Conservation (phyloP, 1,140 invertebrate genomes). For the Aphelenchoides avenae region DNA sequence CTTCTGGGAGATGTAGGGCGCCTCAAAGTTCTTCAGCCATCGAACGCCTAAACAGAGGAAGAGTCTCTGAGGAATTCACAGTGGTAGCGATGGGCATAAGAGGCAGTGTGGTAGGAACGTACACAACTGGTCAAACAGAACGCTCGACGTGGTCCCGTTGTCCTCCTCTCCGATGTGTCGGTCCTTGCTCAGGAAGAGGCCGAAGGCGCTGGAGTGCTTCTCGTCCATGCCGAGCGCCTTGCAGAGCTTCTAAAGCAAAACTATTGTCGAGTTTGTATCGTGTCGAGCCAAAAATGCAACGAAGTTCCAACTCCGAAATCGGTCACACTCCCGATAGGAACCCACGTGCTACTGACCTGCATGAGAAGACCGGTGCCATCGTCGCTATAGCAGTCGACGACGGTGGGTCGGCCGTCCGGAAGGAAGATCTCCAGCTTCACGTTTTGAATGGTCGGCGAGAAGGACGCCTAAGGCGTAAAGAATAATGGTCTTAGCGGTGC, state of each 20-base stretch:
- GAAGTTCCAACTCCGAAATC: too few relatives aligned
- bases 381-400: constrained; percentile 38
- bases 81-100: too few relatives aligned
- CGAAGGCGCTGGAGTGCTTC: constrained; percentile 26
- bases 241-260: constrained; percentile 35
- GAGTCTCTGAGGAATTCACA: not conserved
- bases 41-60: constrained; percentile 27
- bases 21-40: constrained; percentile 50
- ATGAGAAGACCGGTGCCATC: constrained; percentile 39
- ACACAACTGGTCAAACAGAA: constrained; percentile 32
- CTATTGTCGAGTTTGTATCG: too few relatives aligned
- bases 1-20: constrained; percentile 38
- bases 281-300: too few relatives aligned
- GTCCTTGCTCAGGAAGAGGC: constrained; percentile 26
- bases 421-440: constrained; percentile 42
- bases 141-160: too few relatives aligned
- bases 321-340: too few relatives aligned
- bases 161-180: not conserved
- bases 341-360: constrained; percentile 37
- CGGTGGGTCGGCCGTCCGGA: constrained; percentile 32
- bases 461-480: constrained; percentile 15
- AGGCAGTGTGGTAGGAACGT: too few relatives aligned
- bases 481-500: constrained; percentile 3
- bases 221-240: constrained; percentile 20
- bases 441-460: constrained; percentile 9